A percentile compares a stretch with the other conserved stretches of the same genome.
Evolutionary conservation across 2,888 invertebrate species (phyloP).

Genomic region (Amphipyra tragopoginis): DNA sequence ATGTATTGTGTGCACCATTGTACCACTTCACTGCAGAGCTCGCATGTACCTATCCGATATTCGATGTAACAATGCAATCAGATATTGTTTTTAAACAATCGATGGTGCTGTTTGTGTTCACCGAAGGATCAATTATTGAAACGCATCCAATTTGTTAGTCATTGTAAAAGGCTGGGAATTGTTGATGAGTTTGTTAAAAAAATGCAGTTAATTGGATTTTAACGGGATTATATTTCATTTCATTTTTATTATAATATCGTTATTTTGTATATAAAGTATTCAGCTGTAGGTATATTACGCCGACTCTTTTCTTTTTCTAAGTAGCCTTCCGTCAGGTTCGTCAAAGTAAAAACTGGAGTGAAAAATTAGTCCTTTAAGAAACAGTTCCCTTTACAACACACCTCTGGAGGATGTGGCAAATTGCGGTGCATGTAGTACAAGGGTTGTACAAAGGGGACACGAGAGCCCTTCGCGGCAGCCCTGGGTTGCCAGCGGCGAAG

Average conservation of each 20-base stretch:
- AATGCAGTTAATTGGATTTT: too few relatives aligned
- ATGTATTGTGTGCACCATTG: conserved; percentile 35
- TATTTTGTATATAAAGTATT: too few relatives aligned
- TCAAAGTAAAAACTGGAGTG: conserved; percentile 66
- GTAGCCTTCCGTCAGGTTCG: conserved; percentile 22
- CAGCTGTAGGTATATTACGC: background rate
- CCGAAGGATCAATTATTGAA: conserved; percentile 20
- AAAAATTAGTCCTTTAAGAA: conserved; percentile 74
- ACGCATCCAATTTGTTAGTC: conserved; percentile 43
- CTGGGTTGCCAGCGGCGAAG: conserved; percentile 29
- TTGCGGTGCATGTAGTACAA: conserved; percentile 61
- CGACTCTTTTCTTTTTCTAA: conserved; percentile 12
- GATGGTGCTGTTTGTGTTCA: conserved; percentile 34
- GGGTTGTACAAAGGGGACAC: conserved; percentile 56
- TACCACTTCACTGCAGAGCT: conserved; percentile 49
- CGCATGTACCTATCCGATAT: conserved; percentile 36
- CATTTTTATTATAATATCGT: too few relatives aligned
- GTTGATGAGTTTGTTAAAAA: conserved; percentile 3
- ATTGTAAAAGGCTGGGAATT: conserved; percentile 16
- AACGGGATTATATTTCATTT: too few relatives aligned
- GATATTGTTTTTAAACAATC: conserved; percentile 69
- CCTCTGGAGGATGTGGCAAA: conserved; percentile 63
- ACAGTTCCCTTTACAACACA: conserved; percentile 60
- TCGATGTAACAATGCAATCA: conserved; percentile 69
- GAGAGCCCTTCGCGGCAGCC: conserved; percentile 30